Evolutionary conservation across 1,140 invertebrate species (phyloP).

Genomic region (Aphidius gifuensis): DNA sequence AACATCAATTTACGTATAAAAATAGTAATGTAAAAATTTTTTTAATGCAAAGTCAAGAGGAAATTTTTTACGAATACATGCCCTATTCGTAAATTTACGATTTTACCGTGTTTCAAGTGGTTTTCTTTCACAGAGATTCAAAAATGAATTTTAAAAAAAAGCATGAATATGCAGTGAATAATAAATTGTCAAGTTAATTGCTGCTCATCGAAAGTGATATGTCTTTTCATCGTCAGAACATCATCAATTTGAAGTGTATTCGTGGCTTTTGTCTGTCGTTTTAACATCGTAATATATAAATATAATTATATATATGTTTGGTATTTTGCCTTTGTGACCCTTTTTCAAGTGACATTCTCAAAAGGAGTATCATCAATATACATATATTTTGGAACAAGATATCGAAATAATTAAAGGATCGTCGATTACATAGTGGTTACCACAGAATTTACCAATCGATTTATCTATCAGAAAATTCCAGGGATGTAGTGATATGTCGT

Average conservation of each 20-base stretch:
- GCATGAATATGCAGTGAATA: constrained; percentile 26
- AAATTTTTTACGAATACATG: constrained; percentile 18
- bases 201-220: constrained; percentile 1
- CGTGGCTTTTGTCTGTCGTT: too few relatives aligned
- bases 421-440: constrained; percentile 26
- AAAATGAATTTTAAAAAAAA: background rate
- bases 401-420: background rate
- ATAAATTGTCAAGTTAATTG: constrained; percentile 18
- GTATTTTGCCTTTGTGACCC: too few relatives aligned
- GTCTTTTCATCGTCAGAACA: background rate
- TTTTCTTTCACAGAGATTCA: background rate
- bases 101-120: background rate
- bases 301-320: too few relatives aligned
- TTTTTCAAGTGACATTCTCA: too few relatives aligned
- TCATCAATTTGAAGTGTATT: too few relatives aligned
- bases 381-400: constrained; percentile 32
- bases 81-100: constrained; percentile 5
- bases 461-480: constrained; percentile 34
- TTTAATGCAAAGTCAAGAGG: constrained; percentile 24
- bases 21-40: constrained; percentile 24
- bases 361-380: background rate
- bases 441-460: constrained; percentile 46
- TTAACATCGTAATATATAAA: too few relatives aligned
- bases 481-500: background rate
- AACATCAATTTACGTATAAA: constrained; percentile 29